Base-by-base conservation (phyloP, 2,888 invertebrate species). In the Gisinianus flammeolus region DNA sequence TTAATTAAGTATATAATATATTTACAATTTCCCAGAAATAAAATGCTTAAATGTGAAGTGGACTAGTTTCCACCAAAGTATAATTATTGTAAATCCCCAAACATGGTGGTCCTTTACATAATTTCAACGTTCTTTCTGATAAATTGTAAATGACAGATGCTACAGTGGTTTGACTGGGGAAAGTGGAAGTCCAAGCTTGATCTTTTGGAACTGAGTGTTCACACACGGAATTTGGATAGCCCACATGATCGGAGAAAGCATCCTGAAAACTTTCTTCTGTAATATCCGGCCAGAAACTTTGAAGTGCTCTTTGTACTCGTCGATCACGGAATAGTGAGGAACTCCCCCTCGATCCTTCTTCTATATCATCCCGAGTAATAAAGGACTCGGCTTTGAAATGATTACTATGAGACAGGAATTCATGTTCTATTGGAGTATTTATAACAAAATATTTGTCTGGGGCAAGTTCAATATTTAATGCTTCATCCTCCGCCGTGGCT, bases 101-200 rank as follows among this genome's bases (percentile, higher is more conserved):
- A 67, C 82, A 82, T 0, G 82, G 82, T 10, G 82, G 82, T 0
- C 82, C 82, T 62, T 80, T 81, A 35, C 76, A 69, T 0, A 82
- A 24, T 58, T 77, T 68, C 12, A 80, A 26, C 8, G 79, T 80
- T 54, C 77, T 62, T n/a, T 80, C 58, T 16, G 79, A 76, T 44
- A 82, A 62, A 30, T 82, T 82, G 66, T 70, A 79, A n/a, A 82
- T 79, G 2, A 81, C 68, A 10, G 82, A 82, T 16, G 82, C 82
- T 2, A 80, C 81, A 8, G 81, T 82, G 0, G 76, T 75, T 44
- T 81, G 73, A 0, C 16, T 52, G 2, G 77, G 78, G 26, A 31
- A 67, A 0, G 78, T 22, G 0, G 76, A 77, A 4, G 77, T 77
- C 54, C 67, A 77, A n/a, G 76, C 30, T 5, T 24, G 31, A 8